Base-by-base conservation (phyloP, 2,113 vertebrate species). In the Crotalus viridis region DNA sequence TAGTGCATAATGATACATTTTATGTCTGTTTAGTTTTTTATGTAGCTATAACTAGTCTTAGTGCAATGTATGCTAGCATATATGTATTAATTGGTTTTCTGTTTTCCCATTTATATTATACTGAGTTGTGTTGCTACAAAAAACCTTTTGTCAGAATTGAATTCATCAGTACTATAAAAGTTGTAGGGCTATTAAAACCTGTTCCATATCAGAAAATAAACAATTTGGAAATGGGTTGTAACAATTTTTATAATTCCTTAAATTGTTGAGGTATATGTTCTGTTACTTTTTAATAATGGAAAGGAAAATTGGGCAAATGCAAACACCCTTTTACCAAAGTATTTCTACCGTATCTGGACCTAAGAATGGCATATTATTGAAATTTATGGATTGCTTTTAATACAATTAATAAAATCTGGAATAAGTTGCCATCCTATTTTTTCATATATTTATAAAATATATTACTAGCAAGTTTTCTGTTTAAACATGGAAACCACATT, bases 311-410 rank as follows among this genome's bases (percentile, higher is more conserved):
- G 85, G 54, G 26, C 33, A n/a, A 28, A 46, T 39, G 28, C 43
- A 43, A 17, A 24, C 59, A 86, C 39, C 21, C 33, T 21, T 39
- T 54, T 7, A 46, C 9, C 2, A 24, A 59, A 51, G 15, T 52
- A 86, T 86, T 33, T 19, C 28, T n/a, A 19, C 39, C 81, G 22
- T 17, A 54, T 90, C n/a, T 52, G 81, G 81, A 87, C n/a, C 28
- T 61, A 33, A 43, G 43, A 46, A 81, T 2, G 92, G n/a, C 3
- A 54, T 64, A 90, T 1, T 0, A 1, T 8, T 89, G 94, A 55
- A 95, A 39, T 15, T 94, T 95, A 87, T 57, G 90, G 69, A 91
- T 93, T 81, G 22, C 55, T 93, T 93, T 94, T 81, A 92, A 28
- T 0, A 4, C 81, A 94, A 39, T 89, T 81, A 26, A 26, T 54